Conservation (phyloP, 2,797 vertebrate genomes). For the Brachymystax lenok region DNA sequence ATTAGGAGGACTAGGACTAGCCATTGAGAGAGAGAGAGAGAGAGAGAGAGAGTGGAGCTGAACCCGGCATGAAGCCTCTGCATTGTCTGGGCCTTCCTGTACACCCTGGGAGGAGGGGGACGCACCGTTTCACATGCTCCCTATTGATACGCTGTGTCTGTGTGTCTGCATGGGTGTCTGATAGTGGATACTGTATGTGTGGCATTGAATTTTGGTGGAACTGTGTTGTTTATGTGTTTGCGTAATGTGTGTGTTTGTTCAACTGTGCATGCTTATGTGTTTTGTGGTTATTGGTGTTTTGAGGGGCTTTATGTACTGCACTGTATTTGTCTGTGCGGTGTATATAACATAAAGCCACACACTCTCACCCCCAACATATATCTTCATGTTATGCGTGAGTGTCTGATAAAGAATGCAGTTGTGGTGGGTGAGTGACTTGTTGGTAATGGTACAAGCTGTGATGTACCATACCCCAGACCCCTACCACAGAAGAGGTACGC, state of each 20-base stretch:
- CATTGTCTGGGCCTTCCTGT: conserved; percentile 84
- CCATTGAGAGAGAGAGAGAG: conserved; percentile 34
- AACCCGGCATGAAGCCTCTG: conserved; percentile 77
- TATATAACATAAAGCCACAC: not conserved
- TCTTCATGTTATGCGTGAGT: not conserved
- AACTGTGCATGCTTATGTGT: conserved; percentile 3
- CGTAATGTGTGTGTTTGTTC: no score
- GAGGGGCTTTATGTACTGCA: not conserved
- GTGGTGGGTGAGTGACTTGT: not conserved
- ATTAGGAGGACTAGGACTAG: conserved; percentile 34
- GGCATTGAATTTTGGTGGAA: not conserved
- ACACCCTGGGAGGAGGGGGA: conserved; percentile 79
- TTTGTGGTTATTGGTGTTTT: not conserved
- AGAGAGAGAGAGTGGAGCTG: conserved; percentile 65
- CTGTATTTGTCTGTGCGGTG: not conserved
- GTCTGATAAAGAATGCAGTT: not conserved
- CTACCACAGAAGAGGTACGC: conserved; percentile 4
- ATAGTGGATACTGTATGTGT: conserved; percentile 24
- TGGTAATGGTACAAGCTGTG: not conserved
- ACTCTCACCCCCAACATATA: not conserved
- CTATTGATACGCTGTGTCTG: conserved; percentile 52
- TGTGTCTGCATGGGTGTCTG: not conserved
- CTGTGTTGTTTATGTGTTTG: not conserved
- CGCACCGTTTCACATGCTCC: conserved; percentile 78
- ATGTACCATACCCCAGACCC: not conserved